Base-by-base conservation (phyloP, 1,140 invertebrate species). In the Meloidogyne chitwoodi region DNA sequence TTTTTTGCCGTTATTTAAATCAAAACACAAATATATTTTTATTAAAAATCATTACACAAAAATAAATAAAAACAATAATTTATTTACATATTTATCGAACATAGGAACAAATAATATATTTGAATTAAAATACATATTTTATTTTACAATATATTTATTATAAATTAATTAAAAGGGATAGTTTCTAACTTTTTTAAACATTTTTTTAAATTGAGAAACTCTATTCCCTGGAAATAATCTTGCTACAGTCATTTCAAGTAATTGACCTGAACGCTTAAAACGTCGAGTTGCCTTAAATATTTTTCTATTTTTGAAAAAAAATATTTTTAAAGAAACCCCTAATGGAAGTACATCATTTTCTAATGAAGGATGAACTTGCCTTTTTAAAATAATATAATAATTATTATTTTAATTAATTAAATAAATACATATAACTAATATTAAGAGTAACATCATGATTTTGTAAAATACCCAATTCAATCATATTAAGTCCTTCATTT, bases 221-320 rank as follows among this genome's bases (percentile, higher is more conserved):
- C 77, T 77, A 76, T 87, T 87, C 14, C 83, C 68, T 19, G 80
- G 26, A 62, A 85, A 85, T 26, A 86, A 67, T 65, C 87, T 86
- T 11, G 84, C 84, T 2, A 86, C 84, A 19, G 84, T 86, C 84
- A 86, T 86, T 77, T 86, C 84, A n/a, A 86, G 62, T n/a, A 83
- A 76, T 56, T 79, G 77, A n/a, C 84, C 84, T n/a, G 84, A 77
- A 72, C 84, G 76, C 41, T 80, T 77, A 65, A 86, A 86, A 22
- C 84, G 65, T 67, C 84, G 63, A 24, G 84, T 86, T 29, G 84
- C 84, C 83, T 85, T 24, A 80, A 86, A 29, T 31, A 10, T 31
- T 44, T 27, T 14, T 67, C 6, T 61, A 26, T 48, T 22, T 5
- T n/a, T 31, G 19, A 22, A 41, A 31, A 6, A 19, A 65, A 10